phyloP scores from a whole-genome alignment of 2,797 vertebrate species.

The Brachyrhaphis roseni region DNA sequence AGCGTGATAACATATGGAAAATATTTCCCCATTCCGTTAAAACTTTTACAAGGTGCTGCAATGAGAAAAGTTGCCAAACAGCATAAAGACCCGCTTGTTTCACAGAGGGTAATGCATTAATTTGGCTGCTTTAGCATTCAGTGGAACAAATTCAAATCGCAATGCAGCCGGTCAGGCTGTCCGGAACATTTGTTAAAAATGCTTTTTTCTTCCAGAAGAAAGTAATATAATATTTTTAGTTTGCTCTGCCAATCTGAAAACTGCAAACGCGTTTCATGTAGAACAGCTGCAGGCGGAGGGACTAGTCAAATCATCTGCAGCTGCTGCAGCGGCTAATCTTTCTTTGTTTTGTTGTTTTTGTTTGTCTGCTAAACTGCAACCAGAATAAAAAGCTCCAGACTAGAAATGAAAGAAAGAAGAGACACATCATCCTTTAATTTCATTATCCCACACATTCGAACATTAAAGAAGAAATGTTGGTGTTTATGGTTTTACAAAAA shows the following conservation, averaged over 20 bases:
- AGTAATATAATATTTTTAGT: constrained; percentile 9
- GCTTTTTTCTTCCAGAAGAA: background rate
- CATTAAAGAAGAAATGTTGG: constrained; percentile 17
- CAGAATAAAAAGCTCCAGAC: constrained; percentile 30
- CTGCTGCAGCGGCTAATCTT: constrained; percentile 37
- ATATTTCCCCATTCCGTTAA: background rate
- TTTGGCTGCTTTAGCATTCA: background rate
- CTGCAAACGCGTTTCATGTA: constrained; percentile 26
- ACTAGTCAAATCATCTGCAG: constrained; percentile 40
- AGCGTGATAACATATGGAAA: background rate
- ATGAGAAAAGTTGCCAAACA: background rate
- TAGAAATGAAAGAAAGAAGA: constrained; percentile 33
- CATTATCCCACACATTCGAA: constrained; percentile 46
- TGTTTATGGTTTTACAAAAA: constrained; percentile 7
- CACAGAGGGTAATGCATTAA: background rate
- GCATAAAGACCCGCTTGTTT: background rate
- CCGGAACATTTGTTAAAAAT: background rate
- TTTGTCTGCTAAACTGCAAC: constrained; percentile 9
- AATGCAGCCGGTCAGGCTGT: no score
- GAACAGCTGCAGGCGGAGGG: constrained; percentile 37
- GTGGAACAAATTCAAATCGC: background rate
- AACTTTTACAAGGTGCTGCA: background rate
- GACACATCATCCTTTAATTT: constrained; percentile 5
- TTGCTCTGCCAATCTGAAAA: background rate
- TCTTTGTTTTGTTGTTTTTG: constrained; percentile 17